Evolutionary conservation across 2,797 vertebrate genomes (phyloP).

Genomic region (Catharus ustulatus): DNA sequence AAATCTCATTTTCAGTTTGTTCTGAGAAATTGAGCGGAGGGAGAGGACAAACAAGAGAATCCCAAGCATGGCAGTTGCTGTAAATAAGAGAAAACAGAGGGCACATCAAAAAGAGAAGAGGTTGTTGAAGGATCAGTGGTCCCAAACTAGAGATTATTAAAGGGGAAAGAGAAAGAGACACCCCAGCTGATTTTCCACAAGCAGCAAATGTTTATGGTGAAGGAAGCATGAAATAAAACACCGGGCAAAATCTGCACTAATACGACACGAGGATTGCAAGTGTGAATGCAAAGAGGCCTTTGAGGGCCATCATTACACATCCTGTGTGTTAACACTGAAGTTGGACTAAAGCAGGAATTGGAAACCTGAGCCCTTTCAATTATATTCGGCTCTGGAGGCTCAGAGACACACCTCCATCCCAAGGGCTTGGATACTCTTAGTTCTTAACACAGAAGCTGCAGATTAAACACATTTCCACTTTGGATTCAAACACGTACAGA

Average conservation of each 20-base stretch:
- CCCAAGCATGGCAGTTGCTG: conserved; percentile 33
- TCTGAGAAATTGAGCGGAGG: conserved; percentile 65
- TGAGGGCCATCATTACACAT: not conserved
- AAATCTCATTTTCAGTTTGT: conserved; percentile 73
- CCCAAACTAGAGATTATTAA: conserved; percentile 35
- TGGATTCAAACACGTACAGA: not conserved
- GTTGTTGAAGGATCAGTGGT: conserved; percentile 47
- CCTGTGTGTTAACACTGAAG: not conserved
- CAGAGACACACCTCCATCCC: not conserved
- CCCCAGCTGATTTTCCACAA: not conserved
- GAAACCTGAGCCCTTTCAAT: conserved; percentile 17
- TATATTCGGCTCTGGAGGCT: not conserved
- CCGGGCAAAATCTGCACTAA: not conserved
- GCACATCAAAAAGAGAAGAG: conserved; percentile 47
- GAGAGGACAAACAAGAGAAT: conserved; percentile 40
- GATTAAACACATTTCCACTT: not conserved
- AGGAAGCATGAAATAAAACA: conserved; percentile 42
- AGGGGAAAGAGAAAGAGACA: not conserved
- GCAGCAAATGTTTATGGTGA: not conserved
- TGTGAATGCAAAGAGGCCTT: conserved; percentile 17
- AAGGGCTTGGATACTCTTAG: not conserved
- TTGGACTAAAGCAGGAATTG: not conserved
- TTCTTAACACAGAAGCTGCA: not conserved
- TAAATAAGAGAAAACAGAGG: conserved; percentile 63
- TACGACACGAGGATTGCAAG: not conserved